A percentile compares a stretch with the other conserved stretches of the same genome.
Evolutionary conservation across 1,140 invertebrate genomes (phyloP).

Genomic region (Drosophila setifemur): DNA sequence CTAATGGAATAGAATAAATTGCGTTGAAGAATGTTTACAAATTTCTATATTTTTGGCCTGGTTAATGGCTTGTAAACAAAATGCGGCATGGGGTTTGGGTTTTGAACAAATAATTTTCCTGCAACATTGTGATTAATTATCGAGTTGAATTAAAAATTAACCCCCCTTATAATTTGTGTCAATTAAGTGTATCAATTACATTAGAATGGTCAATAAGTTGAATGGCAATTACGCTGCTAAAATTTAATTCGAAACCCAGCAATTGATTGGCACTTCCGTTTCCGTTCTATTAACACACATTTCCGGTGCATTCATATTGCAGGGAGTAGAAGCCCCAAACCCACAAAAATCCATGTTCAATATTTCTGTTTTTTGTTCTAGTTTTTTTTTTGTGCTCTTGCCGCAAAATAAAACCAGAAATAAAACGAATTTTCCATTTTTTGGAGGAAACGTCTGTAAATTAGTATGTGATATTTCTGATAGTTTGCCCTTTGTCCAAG

Average conservation of each 20-base stretch:
- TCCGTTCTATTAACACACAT: slow-evolving; percentile 75
- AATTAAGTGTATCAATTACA: slow-evolving; percentile 18
- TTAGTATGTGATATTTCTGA: slow-evolving; percentile 73
- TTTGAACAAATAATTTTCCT: too few relatives aligned
- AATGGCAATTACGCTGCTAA: slow-evolving; percentile 39
- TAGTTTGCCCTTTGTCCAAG: slow-evolving; percentile 63
- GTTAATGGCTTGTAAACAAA: too few relatives aligned
- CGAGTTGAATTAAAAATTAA: slow-evolving; percentile 1
- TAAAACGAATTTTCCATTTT: slow-evolving; percentile 7
- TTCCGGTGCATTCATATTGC: slow-evolving; percentile 56
- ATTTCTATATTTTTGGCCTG: too few relatives aligned
- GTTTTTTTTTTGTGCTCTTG: neutral
- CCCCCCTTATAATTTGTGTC: neutral
- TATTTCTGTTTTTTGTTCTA: slow-evolving; percentile 1
- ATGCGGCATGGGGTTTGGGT: too few relatives aligned
- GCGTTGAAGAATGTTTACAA: too few relatives aligned
- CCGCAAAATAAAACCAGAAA: slow-evolving; percentile 12
- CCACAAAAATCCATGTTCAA: slow-evolving; percentile 43
- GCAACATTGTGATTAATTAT: slow-evolving; percentile 4
- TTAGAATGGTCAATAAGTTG: slow-evolving; percentile 25
- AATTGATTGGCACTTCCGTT: slow-evolving; percentile 47
- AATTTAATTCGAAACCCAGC: slow-evolving; percentile 42
- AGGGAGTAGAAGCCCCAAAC: slow-evolving; percentile 26
- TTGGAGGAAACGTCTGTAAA: slow-evolving; percentile 49
- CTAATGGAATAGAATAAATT: too few relatives aligned